Base-by-base conservation (phyloP, 2,113 vertebrate genomes). In the Pelusios castaneus region DNA sequence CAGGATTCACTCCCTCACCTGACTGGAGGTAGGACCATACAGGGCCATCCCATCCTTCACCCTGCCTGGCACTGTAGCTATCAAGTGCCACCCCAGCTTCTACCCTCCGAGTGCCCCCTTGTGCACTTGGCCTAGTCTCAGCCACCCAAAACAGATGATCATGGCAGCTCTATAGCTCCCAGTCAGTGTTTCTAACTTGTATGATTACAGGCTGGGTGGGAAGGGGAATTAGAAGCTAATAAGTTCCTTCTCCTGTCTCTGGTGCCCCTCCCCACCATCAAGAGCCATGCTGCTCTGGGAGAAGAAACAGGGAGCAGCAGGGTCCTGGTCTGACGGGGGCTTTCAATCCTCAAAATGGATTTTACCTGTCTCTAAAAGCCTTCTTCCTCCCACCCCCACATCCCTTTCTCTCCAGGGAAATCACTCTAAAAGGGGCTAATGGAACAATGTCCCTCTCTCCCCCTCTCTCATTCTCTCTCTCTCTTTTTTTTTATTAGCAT, bases 361-460 rank as follows among this genome's bases (percentile, higher is more conserved):
- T 97, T 96, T 96, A 98, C 97, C 97, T 98, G 97, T 90, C 93
- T 96, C 90, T 95, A 92, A 97, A 97, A 96, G 97, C 97, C 89
- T 95, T 95, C 94, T 97, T 89, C 93, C 93, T 89, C 80, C 70
- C 88, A 97, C 97, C 96, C 95, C 96, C 97, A 81, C 94, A 16
- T 2, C 63, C 47, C 76, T 73, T 94, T 91, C 95, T 96, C 98
- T 98, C 98, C 89, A 95, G 98, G 99, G 99, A 99, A 99, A 98
- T 99, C 97, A 98, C 98, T 97, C 98, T 98, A 98, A 99, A 99
- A 99, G 98, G 98, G 98, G 98, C 99, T 99, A 99, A 99, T 99
- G 98, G 98, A 98, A 99, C 98, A 97, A 97, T 98, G 98, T 98
- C 97, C 97, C 97, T 98, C 95, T 98, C 98, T 98, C 98, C 98